Evolutionary conservation across 2,113 vertebrate genomes (phyloP).

Genomic region (Scytalopus superciliaris): DNA sequence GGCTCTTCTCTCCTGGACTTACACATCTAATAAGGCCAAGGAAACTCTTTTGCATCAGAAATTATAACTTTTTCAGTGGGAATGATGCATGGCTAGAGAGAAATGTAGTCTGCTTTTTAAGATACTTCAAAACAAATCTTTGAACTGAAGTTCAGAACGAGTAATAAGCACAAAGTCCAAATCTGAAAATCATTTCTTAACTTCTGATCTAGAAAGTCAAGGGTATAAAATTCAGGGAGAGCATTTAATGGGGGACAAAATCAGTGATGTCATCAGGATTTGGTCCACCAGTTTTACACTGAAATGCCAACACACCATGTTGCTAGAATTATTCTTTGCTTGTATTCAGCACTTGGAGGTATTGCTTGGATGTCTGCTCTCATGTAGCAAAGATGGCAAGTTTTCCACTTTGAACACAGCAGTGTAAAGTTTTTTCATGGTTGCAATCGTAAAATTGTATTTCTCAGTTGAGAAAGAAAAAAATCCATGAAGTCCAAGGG

Average conservation of each 20-base stretch:
- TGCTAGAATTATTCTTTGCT: background rate
- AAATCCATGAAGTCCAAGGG: background rate
- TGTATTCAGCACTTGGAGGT: background rate
- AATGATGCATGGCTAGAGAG: background rate
- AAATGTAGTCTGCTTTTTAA: background rate
- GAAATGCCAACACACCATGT: background rate
- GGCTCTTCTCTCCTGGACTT: background rate
- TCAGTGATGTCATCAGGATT: background rate
- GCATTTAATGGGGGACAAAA: background rate
- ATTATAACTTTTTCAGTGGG: fast-evolving
- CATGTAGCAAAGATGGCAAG: background rate
- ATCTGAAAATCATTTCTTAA: background rate
- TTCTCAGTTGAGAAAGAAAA: background rate
- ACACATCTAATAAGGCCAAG: background rate
- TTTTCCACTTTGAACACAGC: background rate
- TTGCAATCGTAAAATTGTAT: background rate
- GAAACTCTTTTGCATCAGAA: background rate
- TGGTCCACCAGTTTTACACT: background rate
- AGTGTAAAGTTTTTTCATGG: background rate
- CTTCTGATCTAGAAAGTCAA: background rate
- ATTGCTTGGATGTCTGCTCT: background rate
- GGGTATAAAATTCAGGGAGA: background rate
- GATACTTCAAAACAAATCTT: background rate
- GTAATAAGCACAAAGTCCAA: background rate
- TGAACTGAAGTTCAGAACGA: background rate